Evolutionary conservation across 1,140 invertebrate genomes (phyloP).

Genomic region (Thrips palmi): DNA sequence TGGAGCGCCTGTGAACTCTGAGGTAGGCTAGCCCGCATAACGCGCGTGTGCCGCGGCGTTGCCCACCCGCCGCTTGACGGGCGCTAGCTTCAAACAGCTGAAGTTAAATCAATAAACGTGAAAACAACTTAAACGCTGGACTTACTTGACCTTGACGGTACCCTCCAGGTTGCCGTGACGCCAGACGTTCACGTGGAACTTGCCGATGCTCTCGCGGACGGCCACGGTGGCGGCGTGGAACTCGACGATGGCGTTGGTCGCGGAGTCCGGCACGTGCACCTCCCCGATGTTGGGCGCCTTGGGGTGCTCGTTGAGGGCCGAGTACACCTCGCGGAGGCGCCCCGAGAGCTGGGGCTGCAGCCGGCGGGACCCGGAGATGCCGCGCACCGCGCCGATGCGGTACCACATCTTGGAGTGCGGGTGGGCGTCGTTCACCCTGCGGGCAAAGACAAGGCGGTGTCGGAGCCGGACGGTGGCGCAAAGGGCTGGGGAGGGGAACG

Average conservation of each 20-base stretch:
- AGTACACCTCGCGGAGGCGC: constrained; percentile 24
- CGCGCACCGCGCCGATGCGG: constrained; percentile 35
- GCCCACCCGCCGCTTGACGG: neutral
- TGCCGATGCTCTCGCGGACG: constrained; percentile 35
- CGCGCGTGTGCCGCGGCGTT: no score
- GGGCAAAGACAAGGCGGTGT: constrained; percentile 10
- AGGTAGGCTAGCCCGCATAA: no score
- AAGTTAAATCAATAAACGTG: neutral
- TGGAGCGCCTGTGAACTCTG: no score
- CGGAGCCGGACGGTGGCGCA: no score
- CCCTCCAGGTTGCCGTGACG: constrained; percentile 30
- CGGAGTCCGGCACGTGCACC: constrained; percentile 15
- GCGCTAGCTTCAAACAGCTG: neutral
- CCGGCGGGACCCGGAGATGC: constrained; percentile 31
- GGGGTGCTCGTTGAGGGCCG: constrained; percentile 25
- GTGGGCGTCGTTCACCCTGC: constrained; percentile 29
- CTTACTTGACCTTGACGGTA: constrained; percentile 30
- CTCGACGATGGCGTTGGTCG: constrained; percentile 30
- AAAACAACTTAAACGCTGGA: constrained; percentile 1
- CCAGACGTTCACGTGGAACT: constrained; percentile 29
- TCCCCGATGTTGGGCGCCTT: constrained; percentile 24
- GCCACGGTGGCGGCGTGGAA: constrained; percentile 34
- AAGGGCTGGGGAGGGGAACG: no score
- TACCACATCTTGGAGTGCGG: constrained; percentile 37
- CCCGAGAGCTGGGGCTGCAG: constrained; percentile 17